Percentiles rank a stretch among this genome's conserved stretches.
phyloP scores from a whole-genome alignment of 2,888 invertebrate species.

The Onchidella celtica region DNA sequence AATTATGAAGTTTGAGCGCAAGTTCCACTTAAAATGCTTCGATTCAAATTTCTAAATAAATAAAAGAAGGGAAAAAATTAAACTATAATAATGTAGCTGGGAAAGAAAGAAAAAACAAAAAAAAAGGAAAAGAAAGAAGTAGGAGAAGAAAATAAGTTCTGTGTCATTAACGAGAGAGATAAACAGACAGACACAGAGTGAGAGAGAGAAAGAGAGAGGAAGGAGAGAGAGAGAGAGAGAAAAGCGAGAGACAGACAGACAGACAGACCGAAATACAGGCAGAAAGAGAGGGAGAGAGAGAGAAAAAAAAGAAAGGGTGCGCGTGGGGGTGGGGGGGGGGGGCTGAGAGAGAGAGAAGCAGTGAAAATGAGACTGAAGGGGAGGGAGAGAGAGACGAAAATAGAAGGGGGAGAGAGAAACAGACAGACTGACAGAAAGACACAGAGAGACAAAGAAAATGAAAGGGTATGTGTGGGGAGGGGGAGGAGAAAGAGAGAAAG shows the following conservation, averaged over 20 bases:
- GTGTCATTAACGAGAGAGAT: not conserved
- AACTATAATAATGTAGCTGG: too few relatives aligned
- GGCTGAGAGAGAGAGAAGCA: not conserved
- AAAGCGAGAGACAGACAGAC: not conserved
- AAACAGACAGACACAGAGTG: constrained; percentile 14
- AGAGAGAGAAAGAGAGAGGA: constrained; percentile 1
- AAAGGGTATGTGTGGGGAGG: not conserved
- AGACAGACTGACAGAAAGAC: not conserved
- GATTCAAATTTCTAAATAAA: too few relatives aligned
- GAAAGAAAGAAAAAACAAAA: constrained; percentile 6
- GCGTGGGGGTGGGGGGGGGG: not conserved
- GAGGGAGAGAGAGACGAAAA: constrained; percentile 12
- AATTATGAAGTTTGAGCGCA: too few relatives aligned
- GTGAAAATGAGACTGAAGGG: not conserved
- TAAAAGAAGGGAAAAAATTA: too few relatives aligned
- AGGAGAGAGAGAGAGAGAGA: not conserved
- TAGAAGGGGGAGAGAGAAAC: not conserved
- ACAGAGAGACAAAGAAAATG: not conserved
- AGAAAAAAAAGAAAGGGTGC: not conserved
- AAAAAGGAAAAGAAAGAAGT: not conserved
- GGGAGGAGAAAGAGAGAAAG: not conserved
- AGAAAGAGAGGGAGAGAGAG: not conserved
- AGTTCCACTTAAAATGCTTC: too few relatives aligned
- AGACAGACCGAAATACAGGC: not conserved
- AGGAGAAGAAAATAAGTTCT: constrained; percentile 10